Percentiles rank a stretch among this genome's conserved stretches.
Evolutionary conservation across 1,140 invertebrate species (phyloP).

Genomic region (Prorops nasuta): DNA sequence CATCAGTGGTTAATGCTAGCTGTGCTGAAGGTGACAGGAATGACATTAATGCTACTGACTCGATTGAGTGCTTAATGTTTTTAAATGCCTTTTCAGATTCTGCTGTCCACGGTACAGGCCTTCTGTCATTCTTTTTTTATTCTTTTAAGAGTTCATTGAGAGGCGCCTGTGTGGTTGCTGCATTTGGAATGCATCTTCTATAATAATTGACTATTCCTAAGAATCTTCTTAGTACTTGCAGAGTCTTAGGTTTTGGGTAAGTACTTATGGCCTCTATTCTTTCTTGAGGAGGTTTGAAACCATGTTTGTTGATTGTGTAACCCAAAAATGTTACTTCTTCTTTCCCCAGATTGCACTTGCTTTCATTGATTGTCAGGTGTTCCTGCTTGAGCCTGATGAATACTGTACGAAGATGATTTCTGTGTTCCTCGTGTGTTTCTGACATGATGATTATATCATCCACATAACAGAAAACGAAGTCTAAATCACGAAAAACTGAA

Average conservation of each 20-base stretch:
- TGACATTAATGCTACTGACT: no score
- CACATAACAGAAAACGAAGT: slow-evolving; percentile 2
- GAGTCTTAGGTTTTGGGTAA: slow-evolving; percentile 2
- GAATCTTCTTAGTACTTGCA: neutral
- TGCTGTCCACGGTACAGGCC: slow-evolving; percentile 31
- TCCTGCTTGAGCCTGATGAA: neutral
- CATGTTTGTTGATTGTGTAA: neutral
- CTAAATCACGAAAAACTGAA: neutral
- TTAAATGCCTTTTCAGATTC: no score
- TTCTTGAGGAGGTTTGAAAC: neutral
- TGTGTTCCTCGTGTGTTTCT: neutral
- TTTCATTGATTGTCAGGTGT: neutral
- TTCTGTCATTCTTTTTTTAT: neutral
- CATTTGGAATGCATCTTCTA: neutral
- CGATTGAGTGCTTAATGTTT: no score
- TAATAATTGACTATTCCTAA: slow-evolving; percentile 6
- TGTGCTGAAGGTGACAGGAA: no score
- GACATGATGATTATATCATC: no score
- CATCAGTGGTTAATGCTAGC: slow-evolving; percentile 9
- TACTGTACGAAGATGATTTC: slow-evolving; percentile 1
- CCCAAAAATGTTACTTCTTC: neutral
- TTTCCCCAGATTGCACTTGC: slow-evolving; percentile 1
- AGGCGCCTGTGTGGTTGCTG: no score
- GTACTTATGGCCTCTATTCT: neutral
- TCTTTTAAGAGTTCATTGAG: no score